Conservation (phyloP, 2,888 invertebrate genomes). For the Vandiemenella viatica region DNA sequence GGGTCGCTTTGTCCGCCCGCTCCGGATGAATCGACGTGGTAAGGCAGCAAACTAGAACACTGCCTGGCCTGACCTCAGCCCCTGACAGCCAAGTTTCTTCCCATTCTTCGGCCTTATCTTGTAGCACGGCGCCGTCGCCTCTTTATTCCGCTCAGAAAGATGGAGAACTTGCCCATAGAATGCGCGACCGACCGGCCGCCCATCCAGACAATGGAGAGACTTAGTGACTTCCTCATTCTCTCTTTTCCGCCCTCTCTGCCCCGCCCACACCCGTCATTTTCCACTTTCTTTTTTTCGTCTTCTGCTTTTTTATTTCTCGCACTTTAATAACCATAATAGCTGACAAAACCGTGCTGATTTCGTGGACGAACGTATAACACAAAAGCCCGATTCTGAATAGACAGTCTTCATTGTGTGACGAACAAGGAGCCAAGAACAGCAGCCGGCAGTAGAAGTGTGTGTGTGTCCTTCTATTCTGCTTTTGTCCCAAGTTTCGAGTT, state of each 20-base stretch:
- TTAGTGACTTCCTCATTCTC: constrained; percentile 2
- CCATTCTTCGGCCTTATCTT: constrained; percentile 15
- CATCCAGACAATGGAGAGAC: constrained; percentile 14
- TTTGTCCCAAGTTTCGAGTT: neutral
- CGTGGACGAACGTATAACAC: constrained; percentile 13
- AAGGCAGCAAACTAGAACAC: constrained; percentile 15
- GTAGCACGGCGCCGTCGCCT: constrained; percentile 8
- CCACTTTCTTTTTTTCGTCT: constrained; percentile 2
- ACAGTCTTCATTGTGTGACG: constrained; percentile 15
- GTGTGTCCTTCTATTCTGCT: neutral
- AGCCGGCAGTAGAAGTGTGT: neutral
- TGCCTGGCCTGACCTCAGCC: constrained; percentile 11
- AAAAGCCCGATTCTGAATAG: constrained; percentile 15
- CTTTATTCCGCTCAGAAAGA: constrained; percentile 12
- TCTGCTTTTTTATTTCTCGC: constrained; percentile 9
- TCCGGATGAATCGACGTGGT: constrained; percentile 14
- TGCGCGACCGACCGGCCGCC: constrained; percentile 3
- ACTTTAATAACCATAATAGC: constrained; percentile 18
- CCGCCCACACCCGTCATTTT: neutral
- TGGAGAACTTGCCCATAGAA: constrained; percentile 5
- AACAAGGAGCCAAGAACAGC: constrained; percentile 9
- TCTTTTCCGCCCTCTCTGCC: neutral
- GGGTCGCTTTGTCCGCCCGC: constrained; percentile 10
- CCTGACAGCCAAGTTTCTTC: constrained; percentile 5
- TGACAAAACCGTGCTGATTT: constrained; percentile 17